Evolutionary conservation across 2,113 vertebrate genomes (phyloP), one percentile per base, ranked within the genome.

Genomic region (Taurulus bubalis): DNA sequence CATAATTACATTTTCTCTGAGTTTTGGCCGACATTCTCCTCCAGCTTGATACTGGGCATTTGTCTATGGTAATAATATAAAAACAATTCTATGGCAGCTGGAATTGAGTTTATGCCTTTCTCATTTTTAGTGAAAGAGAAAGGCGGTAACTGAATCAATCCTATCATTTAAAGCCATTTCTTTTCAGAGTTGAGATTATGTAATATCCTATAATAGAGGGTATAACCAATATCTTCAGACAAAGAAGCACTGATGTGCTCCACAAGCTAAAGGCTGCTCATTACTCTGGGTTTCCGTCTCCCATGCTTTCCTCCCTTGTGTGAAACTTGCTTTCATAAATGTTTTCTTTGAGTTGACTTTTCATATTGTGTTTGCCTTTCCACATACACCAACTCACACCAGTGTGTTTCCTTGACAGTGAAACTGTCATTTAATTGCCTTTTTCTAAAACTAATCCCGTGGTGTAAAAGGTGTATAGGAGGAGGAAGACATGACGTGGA

Each of bases 51-150:
- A 75, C 75, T 40, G 67, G 79, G 62, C 89, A 91, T 92, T 92
- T 83, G 88, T 94, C 90, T 92, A 73, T 82, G 85, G 79, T 91
- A 92, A 92, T 89, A 79, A 77, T 79, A 94, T 92, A 83, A 93
- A 89, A 89, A 89, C 92, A 89, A 91, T 89, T 86, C 82, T 82
- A 82, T 87, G 89, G 87, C 88, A 91, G 86, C 69, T 71, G 10
- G 83, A 93, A 94, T 92, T 80, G 87, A 92, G 85, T 94, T 94
- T 85, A 77, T 80, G 82, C 79, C 83, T 80, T 82, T 87, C 75
- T 91, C 90, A 87, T 87, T 91, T 92, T 93, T 91, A 88, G 87
- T 91, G 85, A 92, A 93, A 93, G 87, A 88, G 86, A 84, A 87
- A 71, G 77, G 34, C 16, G 1, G 63, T 89, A 92, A 90, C 85